These are phyloP conservation scores for Glyphotaelius pellucidus DNA, from an alignment of 2,888 invertebrate species.

Conservation along the genomic window DNA sequence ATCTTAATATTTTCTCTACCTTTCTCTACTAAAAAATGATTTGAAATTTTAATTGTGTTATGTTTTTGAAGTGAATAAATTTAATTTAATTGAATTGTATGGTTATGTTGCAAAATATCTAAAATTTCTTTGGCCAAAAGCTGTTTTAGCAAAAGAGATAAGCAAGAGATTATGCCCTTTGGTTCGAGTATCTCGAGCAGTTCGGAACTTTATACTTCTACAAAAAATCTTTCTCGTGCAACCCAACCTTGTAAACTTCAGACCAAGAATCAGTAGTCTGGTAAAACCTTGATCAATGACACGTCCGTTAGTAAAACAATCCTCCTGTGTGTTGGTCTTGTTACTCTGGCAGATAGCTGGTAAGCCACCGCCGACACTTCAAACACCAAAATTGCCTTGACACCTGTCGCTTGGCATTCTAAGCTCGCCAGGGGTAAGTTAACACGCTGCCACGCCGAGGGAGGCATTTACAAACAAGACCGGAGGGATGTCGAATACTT, in stretches of 20 bases:
- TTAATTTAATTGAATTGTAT: no score
- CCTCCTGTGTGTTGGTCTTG: neutral
- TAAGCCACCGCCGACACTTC: neutral
- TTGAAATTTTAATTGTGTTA: no score
- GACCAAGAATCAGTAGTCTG: neutral
- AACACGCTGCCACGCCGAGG: neutral
- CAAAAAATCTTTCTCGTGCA: neutral
- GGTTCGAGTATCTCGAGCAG: no score
- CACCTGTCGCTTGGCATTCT: neutral
- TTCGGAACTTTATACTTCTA: no score
- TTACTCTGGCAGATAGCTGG: neutral
- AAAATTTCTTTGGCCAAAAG: no score
- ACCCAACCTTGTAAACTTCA: neutral
- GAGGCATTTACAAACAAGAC: neutral
- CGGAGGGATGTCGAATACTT: neutral
- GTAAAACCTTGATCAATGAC: neutral
- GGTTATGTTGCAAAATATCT: no score
- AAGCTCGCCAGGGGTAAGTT: neutral
- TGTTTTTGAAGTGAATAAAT: no score
- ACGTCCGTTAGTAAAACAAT: neutral
- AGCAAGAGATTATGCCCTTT: no score
- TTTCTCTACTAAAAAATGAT: no score
- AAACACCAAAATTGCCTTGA: neutral
- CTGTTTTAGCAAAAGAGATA: no score
- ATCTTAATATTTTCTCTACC: no score